These are phyloP conservation scores for Hydropsyche betteni DNA, from an alignment of 2,888 invertebrate species.

Conservation along the genomic window DNA sequence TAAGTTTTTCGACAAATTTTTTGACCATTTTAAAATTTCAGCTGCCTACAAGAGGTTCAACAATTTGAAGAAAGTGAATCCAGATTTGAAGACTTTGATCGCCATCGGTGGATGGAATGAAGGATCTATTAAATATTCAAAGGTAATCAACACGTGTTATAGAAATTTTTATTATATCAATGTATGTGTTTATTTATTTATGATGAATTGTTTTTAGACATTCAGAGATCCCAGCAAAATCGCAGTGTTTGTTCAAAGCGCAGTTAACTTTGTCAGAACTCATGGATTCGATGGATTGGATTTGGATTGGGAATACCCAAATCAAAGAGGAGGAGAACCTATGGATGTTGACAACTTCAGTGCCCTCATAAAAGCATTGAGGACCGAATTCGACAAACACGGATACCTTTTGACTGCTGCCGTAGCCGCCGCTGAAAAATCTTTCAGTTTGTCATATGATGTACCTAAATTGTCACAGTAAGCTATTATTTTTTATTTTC, in stretches of 20 bases:
- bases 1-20: neutral
- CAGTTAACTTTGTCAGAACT: conserved; percentile 60
- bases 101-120: conserved; percentile 70
- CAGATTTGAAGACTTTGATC: conserved; percentile 60
- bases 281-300: conserved; percentile 71
- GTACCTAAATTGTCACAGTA: conserved; percentile 61
- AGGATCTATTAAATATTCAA: conserved; percentile 62
- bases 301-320: conserved; percentile 71
- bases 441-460: conserved; percentile 63
- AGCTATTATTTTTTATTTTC: conserved; percentile 43
- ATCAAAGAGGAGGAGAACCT: conserved; percentile 60
- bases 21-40: conserved; percentile 53
- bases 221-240: conserved; percentile 56
- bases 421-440: conserved; percentile 61
- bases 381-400: conserved; percentile 59
- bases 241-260: conserved; percentile 62
- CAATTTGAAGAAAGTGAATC: conserved; percentile 59
- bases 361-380: conserved; percentile 60
- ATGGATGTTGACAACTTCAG: conserved; percentile 58
- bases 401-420: conserved; percentile 63
- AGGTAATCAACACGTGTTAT: conserved; percentile 44
- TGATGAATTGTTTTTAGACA: conserved; percentile 50
- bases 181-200: conserved; percentile 21
- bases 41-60: conserved; percentile 67
- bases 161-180: neutral